Conservation (phyloP, 2,113 vertebrate species). For the Bos javanicus region DNA sequence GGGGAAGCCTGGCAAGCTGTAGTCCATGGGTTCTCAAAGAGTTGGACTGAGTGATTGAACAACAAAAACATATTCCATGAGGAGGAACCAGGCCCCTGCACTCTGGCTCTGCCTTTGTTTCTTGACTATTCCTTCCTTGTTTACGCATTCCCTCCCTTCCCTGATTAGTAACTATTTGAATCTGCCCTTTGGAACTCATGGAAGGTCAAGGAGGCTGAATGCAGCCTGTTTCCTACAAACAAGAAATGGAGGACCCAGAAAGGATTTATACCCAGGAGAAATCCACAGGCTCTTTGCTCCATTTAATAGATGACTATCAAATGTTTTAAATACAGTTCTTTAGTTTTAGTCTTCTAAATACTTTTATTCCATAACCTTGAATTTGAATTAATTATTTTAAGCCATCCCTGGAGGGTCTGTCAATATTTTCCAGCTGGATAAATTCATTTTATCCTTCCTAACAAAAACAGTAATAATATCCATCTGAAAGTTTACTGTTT, state of each 20-base stretch:
- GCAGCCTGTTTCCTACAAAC: background rate
- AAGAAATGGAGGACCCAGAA: background rate
- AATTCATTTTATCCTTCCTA: background rate
- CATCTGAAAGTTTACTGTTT: background rate
- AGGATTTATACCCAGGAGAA: background rate
- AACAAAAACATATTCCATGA: background rate
- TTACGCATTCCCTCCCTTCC: background rate
- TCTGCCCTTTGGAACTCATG: background rate
- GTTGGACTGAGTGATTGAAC: background rate
- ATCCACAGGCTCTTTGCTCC: background rate
- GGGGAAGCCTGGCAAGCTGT: background rate
- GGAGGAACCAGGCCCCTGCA: background rate
- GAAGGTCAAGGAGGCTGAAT: background rate
- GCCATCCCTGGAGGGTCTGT: background rate
- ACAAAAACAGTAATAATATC: background rate
- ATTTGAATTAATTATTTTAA: background rate
- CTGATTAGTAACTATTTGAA: background rate
- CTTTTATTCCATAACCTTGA: background rate
- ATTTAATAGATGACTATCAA: background rate
- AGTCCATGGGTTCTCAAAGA: background rate
- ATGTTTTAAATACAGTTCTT: background rate
- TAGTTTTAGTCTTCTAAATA: background rate
- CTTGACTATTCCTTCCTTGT: background rate
- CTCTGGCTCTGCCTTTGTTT: background rate
- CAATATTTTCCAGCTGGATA: background rate